These are phyloP conservation scores for Neolamprologus fasciatus DNA, from an alignment of 2,113 vertebrate species.

Conservation along the genomic window DNA sequence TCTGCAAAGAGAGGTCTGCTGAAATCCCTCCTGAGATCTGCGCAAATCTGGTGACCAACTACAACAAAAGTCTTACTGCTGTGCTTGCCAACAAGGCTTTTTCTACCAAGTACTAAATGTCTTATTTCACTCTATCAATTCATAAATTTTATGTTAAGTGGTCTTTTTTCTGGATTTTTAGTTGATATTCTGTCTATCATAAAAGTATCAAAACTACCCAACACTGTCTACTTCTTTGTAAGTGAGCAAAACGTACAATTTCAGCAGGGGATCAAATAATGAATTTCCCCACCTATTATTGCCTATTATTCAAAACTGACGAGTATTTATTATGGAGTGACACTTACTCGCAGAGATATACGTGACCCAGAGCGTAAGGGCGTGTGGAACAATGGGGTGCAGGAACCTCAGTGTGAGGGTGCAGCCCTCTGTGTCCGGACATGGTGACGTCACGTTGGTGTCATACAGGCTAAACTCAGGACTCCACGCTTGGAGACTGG, in stretches of 20 bases:
- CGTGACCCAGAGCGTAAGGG: conserved; percentile 88
- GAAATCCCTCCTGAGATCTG: neutral
- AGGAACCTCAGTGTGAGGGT: conserved; percentile 84
- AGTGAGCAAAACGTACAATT: rapidly evolving
- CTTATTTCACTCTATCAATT: neutral
- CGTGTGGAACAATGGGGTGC: conserved; percentile 75
- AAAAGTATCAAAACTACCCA: neutral
- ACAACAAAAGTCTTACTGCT: neutral
- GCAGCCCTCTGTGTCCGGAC: conserved; percentile 83
- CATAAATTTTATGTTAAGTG: neutral
- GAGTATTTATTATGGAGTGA: neutral
- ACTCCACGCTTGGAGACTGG: conserved; percentile 94
- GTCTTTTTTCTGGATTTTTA: neutral
- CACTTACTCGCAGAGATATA: conserved; percentile 78
- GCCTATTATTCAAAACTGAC: neutral
- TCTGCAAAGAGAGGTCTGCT: neutral
- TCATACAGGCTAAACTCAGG: conserved; percentile 90
- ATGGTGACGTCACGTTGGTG: conserved; percentile 87
- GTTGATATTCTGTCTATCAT: neutral
- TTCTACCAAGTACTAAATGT: neutral
- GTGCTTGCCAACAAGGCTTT: neutral
- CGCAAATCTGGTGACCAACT: neutral
- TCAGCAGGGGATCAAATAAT: neutral
- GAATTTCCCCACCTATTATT: rapidly evolving
- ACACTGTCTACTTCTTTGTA: neutral